Base-by-base conservation (phyloP, 1,140 invertebrate species). In the Rhopalosiphum padi region DNA sequence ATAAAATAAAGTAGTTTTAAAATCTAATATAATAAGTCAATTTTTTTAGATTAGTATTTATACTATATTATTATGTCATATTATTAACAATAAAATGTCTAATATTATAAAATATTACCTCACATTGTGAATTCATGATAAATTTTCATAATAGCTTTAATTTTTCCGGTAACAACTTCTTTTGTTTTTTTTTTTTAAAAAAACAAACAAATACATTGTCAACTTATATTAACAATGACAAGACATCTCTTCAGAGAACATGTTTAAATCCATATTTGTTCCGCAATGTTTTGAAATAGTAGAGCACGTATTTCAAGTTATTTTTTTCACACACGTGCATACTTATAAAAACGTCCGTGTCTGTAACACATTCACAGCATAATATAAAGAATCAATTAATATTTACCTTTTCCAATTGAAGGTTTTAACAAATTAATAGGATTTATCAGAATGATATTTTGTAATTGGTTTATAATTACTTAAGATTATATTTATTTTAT, bases 291-390 rank as follows among this genome's bases (percentile, higher is more conserved):
- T 89, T 89, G 87, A 89, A 53, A 89, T 55, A 25, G n/a, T 89
- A 11, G 51, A 89, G 87, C 87, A 89, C 87, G 87, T 89, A 89
- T 89, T 89, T 89, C 87, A 37, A 55, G 48, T 88, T 53, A 37
- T 89, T 89, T 37, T 37, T 68, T 68, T 60, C 37, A 22, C 55
- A 60, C 89, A 68, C 37, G 89, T 43, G 37, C 53, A 55, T 90
- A 43, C 53, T 60, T 90, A 37, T 90, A 43, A 90, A 90, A 68
- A 90, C 53, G 53, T 90, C 25, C 37, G 41, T 90, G 89, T 90
- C 53, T 41, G 53, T 22, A 90, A 90, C 53, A 68, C 53, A 68
- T 90, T 68, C 15, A 9, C 53, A 21, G 53, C 51, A 89, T 55
- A 89, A 35, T n/a, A 46, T 48, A 90, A 90, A 90, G 11, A 23